Evolutionary conservation across 2,797 vertebrate genomes (phyloP).

Genomic region (Orestias chungarensis): DNA sequence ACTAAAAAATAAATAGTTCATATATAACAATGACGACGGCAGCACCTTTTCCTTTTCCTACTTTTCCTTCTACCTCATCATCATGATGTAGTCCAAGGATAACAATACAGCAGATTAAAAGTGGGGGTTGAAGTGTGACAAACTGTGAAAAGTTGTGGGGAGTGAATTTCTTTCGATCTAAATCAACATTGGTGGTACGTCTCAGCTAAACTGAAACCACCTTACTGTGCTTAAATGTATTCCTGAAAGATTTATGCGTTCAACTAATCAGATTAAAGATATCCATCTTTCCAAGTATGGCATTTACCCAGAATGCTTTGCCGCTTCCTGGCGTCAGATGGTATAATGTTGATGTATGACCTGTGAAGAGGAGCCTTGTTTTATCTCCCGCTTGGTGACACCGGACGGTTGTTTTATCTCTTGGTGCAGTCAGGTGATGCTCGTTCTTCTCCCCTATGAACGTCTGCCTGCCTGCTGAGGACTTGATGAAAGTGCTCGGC

Average conservation of each 20-base stretch:
- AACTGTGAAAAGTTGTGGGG: not conserved
- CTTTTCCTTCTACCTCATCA: not conserved
- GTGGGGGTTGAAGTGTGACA: not conserved
- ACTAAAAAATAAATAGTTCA: too few relatives aligned
- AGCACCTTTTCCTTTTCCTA: too few relatives aligned
- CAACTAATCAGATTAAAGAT: slow-evolving; percentile 56
- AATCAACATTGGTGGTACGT: not conserved
- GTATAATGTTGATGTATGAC: slow-evolving; percentile 80
- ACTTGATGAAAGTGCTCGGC: slow-evolving; percentile 74
- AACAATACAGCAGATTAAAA: not conserved
- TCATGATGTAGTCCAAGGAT: not conserved
- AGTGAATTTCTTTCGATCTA: not conserved
- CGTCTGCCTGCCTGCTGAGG: slow-evolving; percentile 48
- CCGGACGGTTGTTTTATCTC: slow-evolving; percentile 77
- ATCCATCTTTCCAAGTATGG: slow-evolving; percentile 68
- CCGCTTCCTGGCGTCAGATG: slow-evolving; percentile 63
- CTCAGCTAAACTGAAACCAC: slow-evolving; percentile 31
- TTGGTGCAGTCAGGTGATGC: slow-evolving; percentile 35
- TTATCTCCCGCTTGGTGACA: slow-evolving; percentile 75
- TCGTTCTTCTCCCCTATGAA: slow-evolving; percentile 30
- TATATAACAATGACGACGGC: too few relatives aligned
- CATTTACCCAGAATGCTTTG: slow-evolving; percentile 72
- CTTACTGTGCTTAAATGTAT: slow-evolving; percentile 25
- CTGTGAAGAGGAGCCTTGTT: slow-evolving; percentile 75
- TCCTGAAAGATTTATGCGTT: slow-evolving; percentile 63